Percentiles rank a stretch among this genome's conserved stretches.
phyloP scores from a whole-genome alignment of 2,888 invertebrate species.

The Belgica antarctica region DNA sequence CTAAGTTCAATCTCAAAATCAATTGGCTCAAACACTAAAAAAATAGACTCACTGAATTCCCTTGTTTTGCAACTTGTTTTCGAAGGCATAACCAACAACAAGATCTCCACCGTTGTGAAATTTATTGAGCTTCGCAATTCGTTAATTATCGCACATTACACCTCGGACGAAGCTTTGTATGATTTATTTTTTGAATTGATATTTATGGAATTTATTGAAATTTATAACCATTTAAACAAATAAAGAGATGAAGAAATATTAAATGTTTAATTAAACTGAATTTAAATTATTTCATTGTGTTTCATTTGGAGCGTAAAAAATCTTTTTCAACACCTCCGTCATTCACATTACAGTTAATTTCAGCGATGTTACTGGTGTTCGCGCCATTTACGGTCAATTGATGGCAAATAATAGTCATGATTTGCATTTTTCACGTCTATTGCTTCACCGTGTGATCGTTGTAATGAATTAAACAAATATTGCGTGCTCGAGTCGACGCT shows the following conservation, averaged over 20 bases:
- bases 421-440: constrained; percentile 23
- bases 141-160: constrained; percentile 6
- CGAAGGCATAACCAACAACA: no score
- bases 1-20: no score
- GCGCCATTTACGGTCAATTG: background rate
- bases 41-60: no score
- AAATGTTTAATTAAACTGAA: constrained; percentile 22
- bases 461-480: constrained; percentile 41
- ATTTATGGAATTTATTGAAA: constrained; percentile 16
- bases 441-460: background rate
- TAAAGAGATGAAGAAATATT: constrained; percentile 24
- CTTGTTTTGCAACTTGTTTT: no score
- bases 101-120: no score
- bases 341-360: constrained; percentile 38
- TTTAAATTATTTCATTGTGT: no score
- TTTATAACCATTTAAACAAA: constrained; percentile 21
- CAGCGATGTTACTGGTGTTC: background rate
- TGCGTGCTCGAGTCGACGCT: background rate
- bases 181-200: background rate
- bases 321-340: constrained; percentile 25
- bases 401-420: constrained; percentile 1
- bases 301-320: background rate
- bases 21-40: no score
- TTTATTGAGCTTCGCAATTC: background rate
- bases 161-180: background rate